These are phyloP conservation scores for Anser brachyrhynchus DNA, from an alignment of 2,113 vertebrate genomes.

Conservation along the genomic window DNA sequence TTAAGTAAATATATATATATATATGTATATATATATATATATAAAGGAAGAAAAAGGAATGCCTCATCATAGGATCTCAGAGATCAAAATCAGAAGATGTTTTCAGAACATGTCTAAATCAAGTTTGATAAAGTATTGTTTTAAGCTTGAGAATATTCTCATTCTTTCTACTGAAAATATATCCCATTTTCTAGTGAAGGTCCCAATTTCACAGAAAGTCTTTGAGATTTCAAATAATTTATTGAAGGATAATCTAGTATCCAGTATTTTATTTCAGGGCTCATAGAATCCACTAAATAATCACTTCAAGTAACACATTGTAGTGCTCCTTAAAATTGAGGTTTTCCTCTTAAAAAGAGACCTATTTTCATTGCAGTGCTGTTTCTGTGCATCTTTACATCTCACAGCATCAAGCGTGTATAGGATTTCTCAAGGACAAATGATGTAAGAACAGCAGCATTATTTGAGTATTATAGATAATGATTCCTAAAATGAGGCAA, in stretches of 20 bases:
- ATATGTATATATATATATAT: neutral
- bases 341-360: neutral
- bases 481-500: neutral
- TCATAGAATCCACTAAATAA: slow-evolving; percentile 5
- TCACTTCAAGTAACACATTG: neutral
- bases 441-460: neutral
- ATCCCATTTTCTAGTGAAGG: neutral
- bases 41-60: neutral
- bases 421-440: neutral
- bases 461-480: neutral
- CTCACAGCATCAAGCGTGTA: neutral
- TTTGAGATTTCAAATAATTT: neutral
- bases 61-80: neutral
- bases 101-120: neutral
- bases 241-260: neutral
- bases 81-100: neutral
- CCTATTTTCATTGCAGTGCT: neutral
- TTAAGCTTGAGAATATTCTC: neutral
- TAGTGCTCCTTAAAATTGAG: slow-evolving; percentile 24
- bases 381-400: neutral
- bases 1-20: neutral
- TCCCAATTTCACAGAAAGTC: neutral
- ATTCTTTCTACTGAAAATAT: neutral
- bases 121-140: neutral
- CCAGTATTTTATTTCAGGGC: neutral